These are phyloP conservation scores for Eremobia ochroleuca DNA, from an alignment of 2,888 invertebrate species.

Conservation along the genomic window DNA sequence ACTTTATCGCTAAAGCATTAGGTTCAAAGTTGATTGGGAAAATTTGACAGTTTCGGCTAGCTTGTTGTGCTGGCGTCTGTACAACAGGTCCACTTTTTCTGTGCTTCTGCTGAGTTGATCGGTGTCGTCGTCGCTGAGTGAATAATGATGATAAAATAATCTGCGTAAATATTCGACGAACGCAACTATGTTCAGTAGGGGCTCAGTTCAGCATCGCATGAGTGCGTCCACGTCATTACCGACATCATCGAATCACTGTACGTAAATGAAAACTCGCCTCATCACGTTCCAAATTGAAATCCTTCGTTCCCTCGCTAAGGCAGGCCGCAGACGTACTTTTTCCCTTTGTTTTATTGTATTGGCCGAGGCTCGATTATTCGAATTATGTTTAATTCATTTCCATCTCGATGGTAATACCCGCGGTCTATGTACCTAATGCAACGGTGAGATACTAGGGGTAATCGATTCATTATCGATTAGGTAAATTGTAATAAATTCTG, in stretches of 20 bases:
- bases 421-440: slow-evolving; percentile 75
- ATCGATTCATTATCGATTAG: slow-evolving; percentile 66
- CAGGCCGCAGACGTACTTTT: slow-evolving; percentile 85
- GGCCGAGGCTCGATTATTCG: slow-evolving; percentile 89
- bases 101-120: slow-evolving; percentile 31
- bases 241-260: slow-evolving; percentile 78
- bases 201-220: slow-evolving; percentile 64
- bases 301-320: slow-evolving; percentile 85
- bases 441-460: slow-evolving; percentile 69
- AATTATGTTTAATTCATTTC: slow-evolving; percentile 91
- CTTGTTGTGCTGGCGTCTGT: too few species aligned
- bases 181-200: slow-evolving; percentile 58
- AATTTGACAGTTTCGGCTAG: too few species aligned
- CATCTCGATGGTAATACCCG: slow-evolving; percentile 85
- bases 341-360: slow-evolving; percentile 89
- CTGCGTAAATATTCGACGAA: slow-evolving; percentile 51
- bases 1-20: too few species aligned
- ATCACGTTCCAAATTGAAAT: slow-evolving; percentile 91
- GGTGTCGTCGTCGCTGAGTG: slow-evolving; percentile 38
- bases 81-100: too few species aligned
- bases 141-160: slow-evolving; percentile 57
- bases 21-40: too few species aligned
- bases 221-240: slow-evolving; percentile 75
- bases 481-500: slow-evolving; percentile 37
- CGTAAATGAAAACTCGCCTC: slow-evolving; percentile 89